Evolutionary conservation across 2,113 vertebrate genomes (phyloP), one percentile per base, ranked within the genome.

Genomic region (Bombycilla garrulus): DNA sequence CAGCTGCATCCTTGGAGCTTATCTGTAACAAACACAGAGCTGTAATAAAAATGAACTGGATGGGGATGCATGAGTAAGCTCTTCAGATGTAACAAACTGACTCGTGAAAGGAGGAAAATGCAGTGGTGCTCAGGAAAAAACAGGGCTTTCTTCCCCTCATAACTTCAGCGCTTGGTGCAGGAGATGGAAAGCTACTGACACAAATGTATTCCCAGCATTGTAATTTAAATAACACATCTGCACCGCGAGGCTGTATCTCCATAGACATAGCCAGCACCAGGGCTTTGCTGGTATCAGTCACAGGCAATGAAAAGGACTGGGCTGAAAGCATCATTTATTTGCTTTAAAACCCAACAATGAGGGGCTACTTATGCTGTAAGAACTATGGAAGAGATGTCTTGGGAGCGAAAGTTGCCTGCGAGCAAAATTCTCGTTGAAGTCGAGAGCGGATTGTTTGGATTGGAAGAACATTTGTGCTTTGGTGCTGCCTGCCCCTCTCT

Each of bases 151-250:
- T 95, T 91, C 81, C 86, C 67, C 64, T 90, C 65, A 5, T 24
- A 57, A 77, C 81, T 94, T 65, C 80, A 84, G 17, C 26, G 36
- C 79, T 71, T 10, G 51, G 87, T 69, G 65, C 87, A 94, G 66
- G 90, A 96, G 88, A 96, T 78, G 73, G 92, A 93, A 96, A 96
- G 94, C 95, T 93, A 79, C 93, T 88, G 93, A 92, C 94, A 97
- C 69, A 95, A 94, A 96, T 88, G 92, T 95, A 92, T 96, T 95
- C 93, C 86, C 93, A 85, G 92, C 56, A 90, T 89, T 96, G 88
- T 95, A 73, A 97, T 96, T 96, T 96, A 95, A 97, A 96, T 95
- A 95, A 96, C 92, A 74, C 92, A 96, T 94, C 92, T 96, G 94
- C 80, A 86, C 90, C 62, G 89, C 92, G 62, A 96, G 84, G 58